Evolutionary conservation across 2,888 invertebrate genomes (phyloP).

Genomic region (Ichneumoninae sp.): DNA sequence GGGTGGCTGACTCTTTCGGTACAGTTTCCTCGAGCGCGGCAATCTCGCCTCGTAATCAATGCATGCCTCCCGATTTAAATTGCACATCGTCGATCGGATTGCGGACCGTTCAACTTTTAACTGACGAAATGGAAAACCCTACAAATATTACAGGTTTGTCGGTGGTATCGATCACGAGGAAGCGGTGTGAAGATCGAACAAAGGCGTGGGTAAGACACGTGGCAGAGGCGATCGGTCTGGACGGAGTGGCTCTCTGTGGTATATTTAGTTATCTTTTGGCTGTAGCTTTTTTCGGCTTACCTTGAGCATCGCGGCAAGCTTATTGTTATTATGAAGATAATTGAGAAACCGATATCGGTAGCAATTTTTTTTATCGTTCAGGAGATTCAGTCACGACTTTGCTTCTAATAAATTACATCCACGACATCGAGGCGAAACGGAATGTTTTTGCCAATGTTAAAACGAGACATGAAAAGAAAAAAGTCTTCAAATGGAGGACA

Average conservation of each 20-base stretch:
- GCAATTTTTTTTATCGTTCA: slow-evolving; percentile 12
- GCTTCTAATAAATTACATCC: not conserved
- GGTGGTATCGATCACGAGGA: slow-evolving; percentile 52
- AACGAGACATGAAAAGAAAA: too few relatives aligned
- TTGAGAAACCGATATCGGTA: slow-evolving; percentile 21
- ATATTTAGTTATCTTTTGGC: slow-evolving; percentile 46
- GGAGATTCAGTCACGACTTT: not conserved
- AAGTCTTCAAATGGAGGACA: not conserved
- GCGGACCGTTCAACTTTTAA: not conserved
- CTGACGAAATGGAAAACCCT: not conserved
- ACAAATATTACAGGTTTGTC: not conserved
- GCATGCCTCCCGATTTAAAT: not conserved
- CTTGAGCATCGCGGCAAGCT: slow-evolving; percentile 39
- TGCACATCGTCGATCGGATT: not conserved
- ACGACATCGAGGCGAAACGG: too few relatives aligned
- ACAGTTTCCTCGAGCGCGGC: slow-evolving; percentile 15
- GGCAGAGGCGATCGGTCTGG: slow-evolving; percentile 30
- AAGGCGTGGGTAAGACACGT: slow-evolving; percentile 52
- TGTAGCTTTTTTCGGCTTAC: not conserved
- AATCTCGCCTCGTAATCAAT: slow-evolving; percentile 13
- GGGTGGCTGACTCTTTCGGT: slow-evolving; percentile 40
- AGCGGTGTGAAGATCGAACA: slow-evolving; percentile 47
- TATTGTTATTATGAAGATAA: slow-evolving; percentile 28
- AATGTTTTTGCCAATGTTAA: too few relatives aligned
- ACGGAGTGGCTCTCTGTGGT: slow-evolving; percentile 24